Conservation (phyloP, 2,888 invertebrate species). For the Thera britannica region DNA sequence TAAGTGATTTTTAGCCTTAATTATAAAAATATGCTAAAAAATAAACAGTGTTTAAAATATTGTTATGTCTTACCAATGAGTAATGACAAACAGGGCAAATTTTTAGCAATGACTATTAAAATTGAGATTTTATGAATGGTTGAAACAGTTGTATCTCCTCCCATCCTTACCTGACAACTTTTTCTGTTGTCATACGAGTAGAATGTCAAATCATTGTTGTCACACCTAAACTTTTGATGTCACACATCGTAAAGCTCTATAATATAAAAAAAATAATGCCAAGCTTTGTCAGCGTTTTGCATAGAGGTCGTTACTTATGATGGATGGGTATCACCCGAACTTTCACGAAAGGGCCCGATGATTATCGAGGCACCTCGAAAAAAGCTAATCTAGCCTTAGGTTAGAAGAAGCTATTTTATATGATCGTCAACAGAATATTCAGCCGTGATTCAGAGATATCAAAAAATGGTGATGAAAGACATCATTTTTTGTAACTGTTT, state of each 20-base stretch:
- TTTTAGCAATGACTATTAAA: too few relatives aligned
- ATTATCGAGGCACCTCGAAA: conserved; percentile 49
- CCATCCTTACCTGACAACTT: too few relatives aligned
- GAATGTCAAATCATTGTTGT: not conserved
- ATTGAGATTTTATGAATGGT: too few relatives aligned
- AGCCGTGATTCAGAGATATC: not conserved
- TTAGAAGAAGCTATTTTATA: conserved; percentile 56
- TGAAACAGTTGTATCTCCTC: too few relatives aligned
- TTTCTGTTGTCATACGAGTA: not conserved
- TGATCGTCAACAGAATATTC: not conserved
- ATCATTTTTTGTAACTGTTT: too few relatives aligned
- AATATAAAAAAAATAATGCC: conserved; percentile 50
- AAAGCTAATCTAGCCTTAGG: conserved; percentile 53
- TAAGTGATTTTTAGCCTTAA: too few relatives aligned
- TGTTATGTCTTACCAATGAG: too few relatives aligned
- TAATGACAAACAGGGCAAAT: too few relatives aligned
- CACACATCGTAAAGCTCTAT: not conserved
- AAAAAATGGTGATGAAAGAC: too few relatives aligned
- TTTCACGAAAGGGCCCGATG: conserved; percentile 56
- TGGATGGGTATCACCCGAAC: conserved; percentile 71
- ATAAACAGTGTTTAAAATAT: too few relatives aligned
- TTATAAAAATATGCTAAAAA: too few relatives aligned
- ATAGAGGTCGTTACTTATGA: conserved; percentile 76
- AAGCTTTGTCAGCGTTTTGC: conserved; percentile 69
- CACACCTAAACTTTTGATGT: conserved; percentile 12